These are phyloP conservation scores for Anguilla marmorata DNA, from an alignment of 2,797 vertebrate genomes.

Conservation along the genomic window DNA sequence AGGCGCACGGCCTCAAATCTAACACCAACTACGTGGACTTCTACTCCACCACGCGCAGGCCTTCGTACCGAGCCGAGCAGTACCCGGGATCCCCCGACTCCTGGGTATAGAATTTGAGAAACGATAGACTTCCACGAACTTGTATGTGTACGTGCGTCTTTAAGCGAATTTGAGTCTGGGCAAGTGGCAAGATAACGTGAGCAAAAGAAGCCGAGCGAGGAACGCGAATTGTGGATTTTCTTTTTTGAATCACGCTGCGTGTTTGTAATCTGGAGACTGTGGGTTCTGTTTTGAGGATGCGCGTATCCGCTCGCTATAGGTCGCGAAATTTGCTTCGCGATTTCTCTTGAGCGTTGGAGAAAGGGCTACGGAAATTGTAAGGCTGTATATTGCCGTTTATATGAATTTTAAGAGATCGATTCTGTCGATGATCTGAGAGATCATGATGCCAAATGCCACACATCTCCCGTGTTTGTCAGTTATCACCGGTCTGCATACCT, in stretches of 20 bases:
- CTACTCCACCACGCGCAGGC: constrained; percentile 88
- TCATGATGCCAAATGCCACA: background rate
- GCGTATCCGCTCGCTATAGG: background rate
- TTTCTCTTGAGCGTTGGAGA: background rate
- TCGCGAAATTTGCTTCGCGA: background rate
- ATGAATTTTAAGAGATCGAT: background rate
- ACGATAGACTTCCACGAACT: constrained; percentile 58
- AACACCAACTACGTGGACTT: constrained; percentile 94
- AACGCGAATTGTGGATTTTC: constrained; percentile 60
- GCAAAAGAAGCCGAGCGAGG: constrained; percentile 80
- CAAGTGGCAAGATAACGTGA: constrained; percentile 72
- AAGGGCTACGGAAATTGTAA: background rate
- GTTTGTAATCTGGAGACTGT: constrained; percentile 41
- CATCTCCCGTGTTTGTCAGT: background rate
- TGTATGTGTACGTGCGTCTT: constrained; percentile 58
- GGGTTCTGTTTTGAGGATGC: constrained; percentile 4
- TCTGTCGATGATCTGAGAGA: background rate
- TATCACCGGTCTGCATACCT: background rate
- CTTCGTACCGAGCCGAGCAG: constrained; percentile 91
- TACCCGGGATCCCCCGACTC: constrained; percentile 97
- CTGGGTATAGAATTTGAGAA: constrained; percentile 82
- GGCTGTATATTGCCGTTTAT: background rate
- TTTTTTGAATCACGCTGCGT: constrained; percentile 71
- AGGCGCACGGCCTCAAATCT: constrained; percentile 89
- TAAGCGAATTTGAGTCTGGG: constrained; percentile 47